phyloP scores from a whole-genome alignment of 37 sponge, comb jelly and placozoan genomes.

The Cliona cf. orientalis region DNA sequence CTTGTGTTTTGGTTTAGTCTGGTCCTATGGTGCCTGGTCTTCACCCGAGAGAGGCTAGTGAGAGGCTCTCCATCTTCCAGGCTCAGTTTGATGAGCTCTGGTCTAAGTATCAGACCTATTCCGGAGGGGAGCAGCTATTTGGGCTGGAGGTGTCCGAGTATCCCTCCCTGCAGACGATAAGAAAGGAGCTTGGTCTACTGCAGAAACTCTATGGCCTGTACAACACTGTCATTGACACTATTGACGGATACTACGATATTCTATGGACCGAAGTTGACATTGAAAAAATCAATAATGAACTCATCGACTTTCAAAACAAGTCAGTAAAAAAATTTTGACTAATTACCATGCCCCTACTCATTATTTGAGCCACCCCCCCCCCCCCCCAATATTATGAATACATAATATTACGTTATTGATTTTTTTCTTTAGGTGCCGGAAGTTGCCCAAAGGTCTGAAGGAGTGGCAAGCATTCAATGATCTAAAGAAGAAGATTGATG shows the following conservation, averaged over 20 bases:
- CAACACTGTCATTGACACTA: slow-evolving; percentile 85
- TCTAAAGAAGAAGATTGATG: slow-evolving; percentile 93
- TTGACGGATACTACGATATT: slow-evolving; percentile 95
- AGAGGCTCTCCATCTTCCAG: slow-evolving; percentile 88
- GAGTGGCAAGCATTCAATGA: slow-evolving; percentile 98
- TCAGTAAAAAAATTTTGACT: neutral
- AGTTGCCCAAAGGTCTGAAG: slow-evolving; percentile 95
- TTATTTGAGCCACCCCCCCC: too few relatives aligned
- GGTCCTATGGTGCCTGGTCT: slow-evolving; percentile 96
- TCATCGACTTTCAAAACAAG: slow-evolving; percentile 97
- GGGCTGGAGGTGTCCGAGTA: slow-evolving; percentile 90
- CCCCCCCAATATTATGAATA: too few relatives aligned
- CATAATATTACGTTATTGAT: too few relatives aligned
- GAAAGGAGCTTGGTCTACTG: slow-evolving; percentile 87
- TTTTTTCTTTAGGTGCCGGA: slow-evolving; percentile 78
- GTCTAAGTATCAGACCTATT: slow-evolving; percentile 90
- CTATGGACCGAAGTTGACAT: slow-evolving; percentile 95
- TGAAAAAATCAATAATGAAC: slow-evolving; percentile 95
- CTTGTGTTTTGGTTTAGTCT: slow-evolving; percentile 6
- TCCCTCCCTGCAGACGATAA: slow-evolving; percentile 72
- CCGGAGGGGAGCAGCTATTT: slow-evolving; percentile 96
- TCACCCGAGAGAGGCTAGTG: slow-evolving; percentile 91
- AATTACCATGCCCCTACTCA: too few relatives aligned
- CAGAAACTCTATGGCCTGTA: slow-evolving; percentile 97
- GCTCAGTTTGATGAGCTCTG: slow-evolving; percentile 92